A percentile compares a stretch with the other conserved stretches of the same genome.
phyloP scores from a whole-genome alignment of 2,113 vertebrate genomes.

The Catharus bicknelli region DNA sequence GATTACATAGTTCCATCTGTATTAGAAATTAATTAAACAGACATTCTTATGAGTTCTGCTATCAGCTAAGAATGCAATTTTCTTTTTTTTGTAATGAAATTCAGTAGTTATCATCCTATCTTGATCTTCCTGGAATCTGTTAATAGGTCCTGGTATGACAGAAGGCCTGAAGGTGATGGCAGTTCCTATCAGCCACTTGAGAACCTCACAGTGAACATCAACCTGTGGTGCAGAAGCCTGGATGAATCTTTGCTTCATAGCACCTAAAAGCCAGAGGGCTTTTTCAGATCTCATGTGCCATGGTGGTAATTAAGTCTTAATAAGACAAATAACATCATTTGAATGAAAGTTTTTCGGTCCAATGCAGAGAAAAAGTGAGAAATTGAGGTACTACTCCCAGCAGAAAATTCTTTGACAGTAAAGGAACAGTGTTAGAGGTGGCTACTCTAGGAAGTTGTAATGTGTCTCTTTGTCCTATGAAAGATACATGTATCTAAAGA shows the following conservation, averaged over 20 bases:
- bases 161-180: not conserved
- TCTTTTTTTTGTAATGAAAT: not conserved
- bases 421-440: not conserved
- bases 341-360: not conserved
- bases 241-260: not conserved
- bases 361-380: not conserved
- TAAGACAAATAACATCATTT: not conserved
- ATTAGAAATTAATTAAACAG: not conserved
- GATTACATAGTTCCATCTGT: not conserved
- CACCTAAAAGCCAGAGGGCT: not conserved
- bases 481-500: accelerated
- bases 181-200: not conserved
- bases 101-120: not conserved
- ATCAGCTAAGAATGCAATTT: not conserved
- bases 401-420: not conserved
- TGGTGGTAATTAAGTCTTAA: not conserved
- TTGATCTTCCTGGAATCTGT: not conserved
- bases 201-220: not conserved
- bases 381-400: not conserved
- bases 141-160: not conserved
- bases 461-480: accelerated
- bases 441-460: not conserved
- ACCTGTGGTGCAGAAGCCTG: not conserved
- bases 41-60: not conserved
- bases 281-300: not conserved